Percentiles rank a stretch among this genome's conserved stretches.
Conservation (phyloP, 2,113 vertebrate genomes). For the Perca fluviatilis region DNA sequence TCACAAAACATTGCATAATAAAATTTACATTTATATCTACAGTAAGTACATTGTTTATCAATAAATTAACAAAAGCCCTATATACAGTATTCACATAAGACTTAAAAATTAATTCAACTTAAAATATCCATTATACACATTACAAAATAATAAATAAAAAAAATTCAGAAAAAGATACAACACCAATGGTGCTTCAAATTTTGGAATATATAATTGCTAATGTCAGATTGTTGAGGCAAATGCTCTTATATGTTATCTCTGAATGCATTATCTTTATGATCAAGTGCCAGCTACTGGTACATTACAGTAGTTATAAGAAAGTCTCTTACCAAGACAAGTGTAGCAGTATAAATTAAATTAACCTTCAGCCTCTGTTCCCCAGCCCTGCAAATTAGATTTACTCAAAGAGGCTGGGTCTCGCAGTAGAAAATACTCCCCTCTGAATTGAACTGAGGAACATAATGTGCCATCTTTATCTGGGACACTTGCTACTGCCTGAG, state of each 20-base stretch:
- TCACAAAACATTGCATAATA: no score
- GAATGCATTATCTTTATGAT: slow-evolving; percentile 16
- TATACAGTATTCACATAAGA: no score
- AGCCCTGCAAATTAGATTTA: slow-evolving; percentile 79
- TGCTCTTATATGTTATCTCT: background rate
- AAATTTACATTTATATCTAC: no score
- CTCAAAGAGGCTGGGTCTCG: slow-evolving; percentile 59
- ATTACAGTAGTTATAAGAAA: slow-evolving; percentile 60
- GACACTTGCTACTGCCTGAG: slow-evolving; percentile 64
- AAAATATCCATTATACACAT: no score
- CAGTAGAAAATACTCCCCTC: slow-evolving; percentile 62
- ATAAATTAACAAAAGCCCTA: no score
- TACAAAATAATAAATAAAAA: no score
- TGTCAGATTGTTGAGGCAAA: background rate
- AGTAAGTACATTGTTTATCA: no score
- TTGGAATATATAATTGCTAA: background rate
- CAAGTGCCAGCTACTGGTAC: slow-evolving; percentile 41
- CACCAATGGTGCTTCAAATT: background rate
- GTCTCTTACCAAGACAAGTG: slow-evolving; percentile 58
- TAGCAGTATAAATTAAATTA: slow-evolving; percentile 76
- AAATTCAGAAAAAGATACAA: no score
- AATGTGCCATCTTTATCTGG: slow-evolving; percentile 78
- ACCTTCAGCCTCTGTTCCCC: slow-evolving; percentile 73
- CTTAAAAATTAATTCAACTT: no score
- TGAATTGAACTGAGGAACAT: slow-evolving; percentile 70